Conservation (phyloP, 2,888 invertebrate species). For the Cataglyphis livida region DNA sequence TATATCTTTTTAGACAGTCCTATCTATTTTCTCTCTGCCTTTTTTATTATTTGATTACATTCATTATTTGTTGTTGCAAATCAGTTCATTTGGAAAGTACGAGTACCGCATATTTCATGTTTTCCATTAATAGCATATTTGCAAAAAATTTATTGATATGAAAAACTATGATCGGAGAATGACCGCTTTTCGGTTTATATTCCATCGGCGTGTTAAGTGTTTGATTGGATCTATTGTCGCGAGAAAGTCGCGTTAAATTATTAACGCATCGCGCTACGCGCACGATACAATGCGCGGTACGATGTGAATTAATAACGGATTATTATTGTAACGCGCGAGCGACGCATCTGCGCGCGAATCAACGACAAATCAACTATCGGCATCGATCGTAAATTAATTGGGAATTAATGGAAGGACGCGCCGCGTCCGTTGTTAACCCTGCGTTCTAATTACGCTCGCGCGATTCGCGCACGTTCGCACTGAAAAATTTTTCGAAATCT, state of each 20-base stretch:
- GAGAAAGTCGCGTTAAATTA: slow-evolving; percentile 46
- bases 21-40: background rate
- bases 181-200: background rate
- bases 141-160: slow-evolving; percentile 1
- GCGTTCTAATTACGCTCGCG: slow-evolving; percentile 25
- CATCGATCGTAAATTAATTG: slow-evolving; percentile 47
- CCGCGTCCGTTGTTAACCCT: slow-evolving; percentile 44
- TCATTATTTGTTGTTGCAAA: background rate
- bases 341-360: slow-evolving; percentile 9
- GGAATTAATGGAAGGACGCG: slow-evolving; percentile 29
- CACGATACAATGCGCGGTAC: slow-evolving; percentile 30
- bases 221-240: slow-evolving; percentile 42
- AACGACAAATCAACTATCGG: slow-evolving; percentile 42
- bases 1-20: background rate
- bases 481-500: slow-evolving; percentile 36
- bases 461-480: background rate
- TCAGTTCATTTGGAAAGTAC: slow-evolving; percentile 1
- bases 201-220: slow-evolving; percentile 21
- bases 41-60: background rate
- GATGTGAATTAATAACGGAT: slow-evolving; percentile 34
- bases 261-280: slow-evolving; percentile 10
- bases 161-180: background rate
- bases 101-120: background rate
- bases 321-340: slow-evolving; percentile 39
- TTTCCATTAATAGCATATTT: background rate